phyloP scores from a whole-genome alignment of 2,797 vertebrate genomes.

The Bovichtus diacanthus region DNA sequence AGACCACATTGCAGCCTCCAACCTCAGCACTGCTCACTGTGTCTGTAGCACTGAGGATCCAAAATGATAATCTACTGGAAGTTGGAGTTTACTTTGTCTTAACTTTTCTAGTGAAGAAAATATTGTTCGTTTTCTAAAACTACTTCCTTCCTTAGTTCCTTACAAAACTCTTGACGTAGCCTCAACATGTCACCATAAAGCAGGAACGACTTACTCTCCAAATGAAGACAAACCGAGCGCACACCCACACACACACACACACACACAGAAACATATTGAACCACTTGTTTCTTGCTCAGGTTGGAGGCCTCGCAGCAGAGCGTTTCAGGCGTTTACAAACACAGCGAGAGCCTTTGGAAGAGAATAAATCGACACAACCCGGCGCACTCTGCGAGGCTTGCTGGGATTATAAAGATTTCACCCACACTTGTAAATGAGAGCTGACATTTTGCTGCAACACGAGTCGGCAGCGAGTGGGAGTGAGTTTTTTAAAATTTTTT shows the following conservation, averaged over 20 bases:
- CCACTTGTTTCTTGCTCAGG: neutral
- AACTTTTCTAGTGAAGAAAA: no score
- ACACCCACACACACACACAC: neutral
- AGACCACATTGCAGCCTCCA: neutral
- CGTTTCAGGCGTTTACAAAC: conserved; percentile 19
- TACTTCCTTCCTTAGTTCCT: no score
- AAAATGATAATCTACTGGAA: no score
- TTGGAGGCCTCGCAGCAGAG: conserved; percentile 4
- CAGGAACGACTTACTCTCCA: neutral
- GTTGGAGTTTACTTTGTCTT: neutral
- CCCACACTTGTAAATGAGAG: conserved; percentile 16
- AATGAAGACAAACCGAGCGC: neutral
- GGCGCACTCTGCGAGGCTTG: neutral
- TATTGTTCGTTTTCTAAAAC: no score
- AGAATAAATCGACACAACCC: neutral
- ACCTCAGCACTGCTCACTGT: neutral
- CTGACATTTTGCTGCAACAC: conserved; percentile 38
- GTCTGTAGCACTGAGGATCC: neutral
- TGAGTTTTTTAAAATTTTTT: neutral
- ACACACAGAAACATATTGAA: conserved; percentile 18
- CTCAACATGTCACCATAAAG: neutral
- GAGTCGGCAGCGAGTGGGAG: conserved; percentile 43
- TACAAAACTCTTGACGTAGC: neutral
- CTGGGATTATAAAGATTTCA: conserved; percentile 31
- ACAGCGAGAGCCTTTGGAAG: neutral